Percentiles rank a stretch among this genome's conserved stretches.
Evolutionary conservation across 2,888 invertebrate species (phyloP).

Genomic region (Drosophila prostipennis): DNA sequence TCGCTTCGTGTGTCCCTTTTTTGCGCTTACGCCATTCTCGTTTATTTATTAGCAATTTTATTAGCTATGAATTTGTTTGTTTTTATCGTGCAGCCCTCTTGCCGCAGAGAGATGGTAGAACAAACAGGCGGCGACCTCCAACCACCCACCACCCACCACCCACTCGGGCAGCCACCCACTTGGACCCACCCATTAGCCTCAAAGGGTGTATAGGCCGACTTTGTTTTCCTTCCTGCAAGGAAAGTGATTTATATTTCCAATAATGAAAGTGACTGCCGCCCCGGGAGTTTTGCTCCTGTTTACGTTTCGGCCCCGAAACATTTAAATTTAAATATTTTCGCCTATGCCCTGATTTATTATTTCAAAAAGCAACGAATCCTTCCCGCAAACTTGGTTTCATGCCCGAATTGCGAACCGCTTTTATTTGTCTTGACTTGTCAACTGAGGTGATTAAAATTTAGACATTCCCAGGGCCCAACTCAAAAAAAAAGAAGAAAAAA

Average conservation of each 20-base stretch:
- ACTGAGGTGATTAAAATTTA: constrained; percentile 73
- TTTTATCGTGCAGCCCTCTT: constrained; percentile 68
- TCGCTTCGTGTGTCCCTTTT: constrained; percentile 74
- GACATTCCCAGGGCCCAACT: constrained; percentile 30
- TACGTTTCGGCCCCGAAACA: constrained; percentile 61
- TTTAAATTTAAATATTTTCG: constrained; percentile 79
- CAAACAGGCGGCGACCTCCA: constrained; percentile 33
- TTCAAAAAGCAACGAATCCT: constrained; percentile 16
- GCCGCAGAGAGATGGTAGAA: constrained; percentile 55
- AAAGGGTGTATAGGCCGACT: constrained; percentile 61
- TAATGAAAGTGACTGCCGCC: constrained; percentile 76
- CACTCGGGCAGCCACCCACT: constrained; percentile 1
- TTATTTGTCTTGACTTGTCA: constrained; percentile 75
- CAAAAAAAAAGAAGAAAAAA: constrained; percentile 19
- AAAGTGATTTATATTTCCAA: constrained; percentile 80
- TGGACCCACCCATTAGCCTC: constrained; percentile 14
- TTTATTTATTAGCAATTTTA: constrained; percentile 80
- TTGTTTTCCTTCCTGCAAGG: constrained; percentile 53
- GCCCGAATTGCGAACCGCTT: constrained; percentile 64
- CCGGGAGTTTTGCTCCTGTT: constrained; percentile 46
- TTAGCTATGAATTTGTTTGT: constrained; percentile 80
- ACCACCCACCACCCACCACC: background rate
- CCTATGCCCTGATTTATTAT: constrained; percentile 78
- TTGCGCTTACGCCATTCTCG: constrained; percentile 80
- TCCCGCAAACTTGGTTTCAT: constrained; percentile 49